Conservation (phyloP, 2,113 vertebrate species). For the Condylura cristata region DNA sequence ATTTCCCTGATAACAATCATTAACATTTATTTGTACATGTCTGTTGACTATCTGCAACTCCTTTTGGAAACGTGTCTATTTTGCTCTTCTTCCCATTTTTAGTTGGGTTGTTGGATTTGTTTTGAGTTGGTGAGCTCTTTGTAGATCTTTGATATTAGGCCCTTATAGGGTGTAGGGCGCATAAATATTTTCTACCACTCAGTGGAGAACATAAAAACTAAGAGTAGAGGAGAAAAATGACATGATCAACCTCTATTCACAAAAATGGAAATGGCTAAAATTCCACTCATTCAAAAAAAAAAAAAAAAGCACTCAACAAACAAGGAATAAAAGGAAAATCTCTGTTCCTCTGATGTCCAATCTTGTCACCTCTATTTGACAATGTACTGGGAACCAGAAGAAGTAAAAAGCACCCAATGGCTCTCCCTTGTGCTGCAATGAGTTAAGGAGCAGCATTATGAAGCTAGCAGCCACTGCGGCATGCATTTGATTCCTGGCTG, state of each 20-base stretch:
- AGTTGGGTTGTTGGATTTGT: too few relatives aligned
- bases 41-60: too few relatives aligned
- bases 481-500: too few relatives aligned
- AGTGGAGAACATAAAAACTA: neutral
- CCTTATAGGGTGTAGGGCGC: neutral
- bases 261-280: neutral
- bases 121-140: too few relatives aligned
- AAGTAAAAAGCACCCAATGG: neutral
- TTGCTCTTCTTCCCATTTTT: too few relatives aligned
- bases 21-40: too few relatives aligned
- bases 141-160: neutral
- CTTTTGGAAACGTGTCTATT: too few relatives aligned
- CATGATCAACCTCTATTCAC: neutral
- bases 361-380: neutral
- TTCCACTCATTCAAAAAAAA: neutral
- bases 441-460: too few relatives aligned
- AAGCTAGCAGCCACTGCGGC: too few relatives aligned
- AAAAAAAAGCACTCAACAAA: neutral
- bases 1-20: too few relatives aligned
- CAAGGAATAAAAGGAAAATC: neutral
- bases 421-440: too few relatives aligned
- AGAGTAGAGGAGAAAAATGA: neutral
- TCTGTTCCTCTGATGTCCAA: neutral
- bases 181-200: too few relatives aligned
- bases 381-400: neutral